Evolutionary conservation across 2,888 invertebrate genomes (phyloP), one percentile per base, ranked within the genome.

Genomic region (Parasteatoda lunata): DNA sequence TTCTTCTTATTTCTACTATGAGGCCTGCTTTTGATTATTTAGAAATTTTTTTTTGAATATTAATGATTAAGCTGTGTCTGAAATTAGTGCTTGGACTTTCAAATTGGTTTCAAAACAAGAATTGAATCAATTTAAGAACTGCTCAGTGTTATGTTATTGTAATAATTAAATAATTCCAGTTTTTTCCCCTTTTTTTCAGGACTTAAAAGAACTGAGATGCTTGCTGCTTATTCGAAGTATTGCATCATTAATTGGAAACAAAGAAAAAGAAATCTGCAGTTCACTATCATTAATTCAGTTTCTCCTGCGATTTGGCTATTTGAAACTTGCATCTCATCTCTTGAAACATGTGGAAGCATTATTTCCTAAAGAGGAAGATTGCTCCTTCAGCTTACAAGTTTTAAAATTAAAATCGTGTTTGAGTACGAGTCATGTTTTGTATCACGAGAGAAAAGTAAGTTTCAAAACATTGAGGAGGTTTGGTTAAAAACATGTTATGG

Each of bases 261-360:
- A 78, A 64, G 51, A 69, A 7, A 30, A 54, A 15, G 66, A 78
- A 75, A 47, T 87, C 9, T 51, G 5, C 49, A 52, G 68, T 45
- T 7, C 66, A n/a, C 65, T 78, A 64, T 78, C 78, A 45, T 75
- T 82, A 11, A 52, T 66, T 4, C 70, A 75, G 13, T 52, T 78
- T 45, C 45, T 87, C 6, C 47, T 79, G 9, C 65, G 48, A 72
- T 72, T 76, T 30, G 80, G 79, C 45, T 84, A 83, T 64, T 77
- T 84, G 72, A 66, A 88, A n/a, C 15, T 68, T 52, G 79, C 84
- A 49, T 65, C 66, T 45, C 47, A 72, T 4, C 15, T 80, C 3
- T 45, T 86, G 15, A 77, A 80, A 13, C 1, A 45, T 13, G 13
- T 66, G 54, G 82, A 82, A 73, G 52, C 59, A 59, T n/a, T 7